Base-by-base conservation (phyloP, 2,888 invertebrate species). In the Trileptium ribeirensis region DNA sequence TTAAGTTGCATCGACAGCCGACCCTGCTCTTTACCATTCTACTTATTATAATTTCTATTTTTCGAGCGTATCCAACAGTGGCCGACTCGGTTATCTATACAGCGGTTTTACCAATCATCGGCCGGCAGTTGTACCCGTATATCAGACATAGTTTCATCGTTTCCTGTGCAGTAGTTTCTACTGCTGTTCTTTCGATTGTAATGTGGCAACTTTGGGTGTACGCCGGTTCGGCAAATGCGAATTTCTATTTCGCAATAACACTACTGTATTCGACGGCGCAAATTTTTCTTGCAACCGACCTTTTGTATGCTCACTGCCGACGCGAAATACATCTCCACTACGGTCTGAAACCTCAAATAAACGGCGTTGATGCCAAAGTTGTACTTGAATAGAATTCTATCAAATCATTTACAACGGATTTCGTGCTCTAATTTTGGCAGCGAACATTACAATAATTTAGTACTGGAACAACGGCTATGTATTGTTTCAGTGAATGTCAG, bases 141-240 rank as follows among this genome's bases (percentile, higher is more conserved):
- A 95, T 96, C 93, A 94, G 97, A 81, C 97, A 98, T 89, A 94
- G 94, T 83, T 95, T 99, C 88, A 92, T 97, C 67, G 95, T 96
- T 24, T 93, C 93, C n/a, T 94, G 95, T 86, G 94, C 96, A 87
- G 93, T 97, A 88, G 91, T 96, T 78, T 93, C 95, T 80, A 94
- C 95, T 29, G 93, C 95, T 39, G 93, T 94, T 1, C 92, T 99
- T 85, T 96, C 95, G 79, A 97, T 99, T 0, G 94, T 96, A 0
- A 93, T 98, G 79, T 98, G 97, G 95, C 94, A 98, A 89, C 92
- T 99, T 67, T 99, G 99, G 99, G 96, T 99, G 85, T 96, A 96
- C 89, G 94, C 95, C 15, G 95, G 97, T 67, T 97, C 97, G 67
- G 99, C 98, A 2, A 99, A 99, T 91, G 97, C 99, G 0, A 99